Evolutionary conservation across 2,113 vertebrate species (phyloP).

Genomic region (Spilogale gracilis): DNA sequence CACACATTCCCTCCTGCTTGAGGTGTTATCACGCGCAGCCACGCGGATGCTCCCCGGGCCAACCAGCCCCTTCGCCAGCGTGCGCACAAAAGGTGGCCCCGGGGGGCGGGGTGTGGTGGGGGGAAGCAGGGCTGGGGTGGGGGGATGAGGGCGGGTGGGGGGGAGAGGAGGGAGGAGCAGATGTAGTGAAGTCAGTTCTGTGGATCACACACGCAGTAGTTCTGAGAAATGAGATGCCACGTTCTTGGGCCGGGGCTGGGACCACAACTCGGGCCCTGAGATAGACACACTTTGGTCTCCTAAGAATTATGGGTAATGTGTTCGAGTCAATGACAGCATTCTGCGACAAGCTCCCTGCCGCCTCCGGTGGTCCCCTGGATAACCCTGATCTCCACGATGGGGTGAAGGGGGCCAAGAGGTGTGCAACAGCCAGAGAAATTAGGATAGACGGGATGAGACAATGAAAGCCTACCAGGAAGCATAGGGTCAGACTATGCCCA

Average conservation of each 20-base stretch:
- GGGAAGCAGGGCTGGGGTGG: not conserved
- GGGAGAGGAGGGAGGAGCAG: too few relatives aligned
- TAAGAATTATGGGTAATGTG: too few relatives aligned
- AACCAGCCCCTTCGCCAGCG: not conserved
- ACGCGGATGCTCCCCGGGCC: not conserved
- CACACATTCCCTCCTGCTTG: not conserved
- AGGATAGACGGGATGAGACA: not conserved
- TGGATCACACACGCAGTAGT: not conserved
- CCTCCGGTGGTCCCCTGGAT: not conserved
- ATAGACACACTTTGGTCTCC: not conserved
- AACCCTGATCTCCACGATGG: not conserved
- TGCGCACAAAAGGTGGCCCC: not conserved
- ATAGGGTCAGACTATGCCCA: too few relatives aligned
- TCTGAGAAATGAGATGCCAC: not conserved
- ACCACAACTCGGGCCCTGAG: not conserved
- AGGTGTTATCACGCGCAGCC: slow-evolving; percentile 64
- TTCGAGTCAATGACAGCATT: not conserved
- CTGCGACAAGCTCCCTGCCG: not conserved
- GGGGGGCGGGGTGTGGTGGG: too few relatives aligned
- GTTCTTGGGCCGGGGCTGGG: not conserved
- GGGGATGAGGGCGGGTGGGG: too few relatives aligned
- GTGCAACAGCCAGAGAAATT: not conserved
- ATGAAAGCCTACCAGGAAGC: too few relatives aligned
- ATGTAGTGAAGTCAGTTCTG: accelerated
- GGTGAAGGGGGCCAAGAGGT: not conserved